A percentile compares a stretch with the other conserved stretches of the same genome.
phyloP scores from a whole-genome alignment of 2,113 vertebrate genomes.

The Anthoscopus minutus region DNA sequence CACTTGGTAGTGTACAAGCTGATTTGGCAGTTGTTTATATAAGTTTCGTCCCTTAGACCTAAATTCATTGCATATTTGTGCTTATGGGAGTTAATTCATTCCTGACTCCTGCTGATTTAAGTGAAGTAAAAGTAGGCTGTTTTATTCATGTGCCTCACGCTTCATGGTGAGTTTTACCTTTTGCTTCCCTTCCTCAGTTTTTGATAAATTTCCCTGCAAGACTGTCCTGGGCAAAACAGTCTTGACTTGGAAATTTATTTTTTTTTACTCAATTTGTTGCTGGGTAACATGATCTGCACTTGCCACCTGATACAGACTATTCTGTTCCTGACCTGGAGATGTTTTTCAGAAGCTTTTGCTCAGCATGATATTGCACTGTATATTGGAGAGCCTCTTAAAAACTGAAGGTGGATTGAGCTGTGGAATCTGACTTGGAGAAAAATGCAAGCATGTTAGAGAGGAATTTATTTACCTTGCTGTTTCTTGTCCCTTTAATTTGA shows the following conservation, averaged over 20 bases:
- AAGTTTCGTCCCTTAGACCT: not conserved
- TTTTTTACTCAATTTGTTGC: not conserved
- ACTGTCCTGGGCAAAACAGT: not conserved
- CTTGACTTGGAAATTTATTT: not conserved
- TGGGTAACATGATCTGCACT: not conserved
- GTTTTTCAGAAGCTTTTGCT: not conserved
- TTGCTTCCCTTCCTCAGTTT: not conserved
- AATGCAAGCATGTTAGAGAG: not conserved
- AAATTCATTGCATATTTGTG: not conserved
- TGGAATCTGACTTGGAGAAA: not conserved
- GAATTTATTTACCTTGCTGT: not conserved
- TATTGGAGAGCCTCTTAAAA: not conserved
- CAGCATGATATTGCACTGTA: no score
- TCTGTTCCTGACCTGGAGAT: not conserved
- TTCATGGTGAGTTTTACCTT: not conserved
- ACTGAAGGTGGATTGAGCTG: not conserved
- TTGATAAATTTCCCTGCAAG: not conserved
- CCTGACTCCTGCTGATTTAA: not conserved
- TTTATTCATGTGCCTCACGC: not conserved
- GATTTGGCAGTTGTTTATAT: not conserved
- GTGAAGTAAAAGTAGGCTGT: not conserved
- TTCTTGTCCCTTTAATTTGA: not conserved
- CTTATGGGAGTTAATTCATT: not conserved
- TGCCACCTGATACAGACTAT: not conserved
- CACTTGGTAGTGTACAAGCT: not conserved